Evolutionary conservation across 2,113 vertebrate species (phyloP).

Genomic region (Brienomyrus brachyistius): DNA sequence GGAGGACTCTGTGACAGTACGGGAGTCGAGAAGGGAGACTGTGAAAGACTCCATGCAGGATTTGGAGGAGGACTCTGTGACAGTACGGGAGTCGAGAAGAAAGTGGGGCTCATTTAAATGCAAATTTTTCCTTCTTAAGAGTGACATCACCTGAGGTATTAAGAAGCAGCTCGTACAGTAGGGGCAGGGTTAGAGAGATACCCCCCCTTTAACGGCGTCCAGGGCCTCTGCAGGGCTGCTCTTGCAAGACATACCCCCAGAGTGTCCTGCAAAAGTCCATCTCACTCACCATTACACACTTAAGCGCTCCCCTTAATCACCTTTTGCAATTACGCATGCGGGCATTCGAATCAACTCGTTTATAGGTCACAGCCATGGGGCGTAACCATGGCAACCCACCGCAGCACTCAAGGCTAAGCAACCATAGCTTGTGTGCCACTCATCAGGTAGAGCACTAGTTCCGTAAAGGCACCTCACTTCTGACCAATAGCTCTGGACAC

Average conservation of each 20-base stretch:
- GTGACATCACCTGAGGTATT: neutral
- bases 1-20: neutral
- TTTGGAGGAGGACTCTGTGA: neutral
- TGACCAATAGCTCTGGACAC: neutral
- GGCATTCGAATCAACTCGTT: neutral
- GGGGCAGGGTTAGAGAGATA: neutral
- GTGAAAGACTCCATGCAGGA: neutral
- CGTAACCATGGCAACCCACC: slow-evolving; percentile 2
- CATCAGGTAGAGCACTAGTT: neutral
- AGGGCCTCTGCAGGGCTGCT: neutral
- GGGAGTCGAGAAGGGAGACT: neutral
- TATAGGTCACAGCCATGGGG: neutral
- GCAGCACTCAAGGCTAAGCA: neutral
- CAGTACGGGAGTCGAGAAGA: neutral
- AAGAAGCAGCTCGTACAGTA: neutral
- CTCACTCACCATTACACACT: slow-evolving; percentile 7
- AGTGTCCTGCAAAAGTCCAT: neutral
- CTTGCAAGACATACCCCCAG: neutral
- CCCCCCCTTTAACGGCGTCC: neutral
- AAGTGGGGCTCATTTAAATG: neutral
- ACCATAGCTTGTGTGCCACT: neutral
- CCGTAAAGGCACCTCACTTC: neutral
- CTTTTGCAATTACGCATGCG: neutral
- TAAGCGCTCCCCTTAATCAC: slow-evolving; percentile 6
- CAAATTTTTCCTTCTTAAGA: neutral